phyloP scores from a whole-genome alignment of 2,888 invertebrate genomes.

The Caradrina clavipalpis region DNA sequence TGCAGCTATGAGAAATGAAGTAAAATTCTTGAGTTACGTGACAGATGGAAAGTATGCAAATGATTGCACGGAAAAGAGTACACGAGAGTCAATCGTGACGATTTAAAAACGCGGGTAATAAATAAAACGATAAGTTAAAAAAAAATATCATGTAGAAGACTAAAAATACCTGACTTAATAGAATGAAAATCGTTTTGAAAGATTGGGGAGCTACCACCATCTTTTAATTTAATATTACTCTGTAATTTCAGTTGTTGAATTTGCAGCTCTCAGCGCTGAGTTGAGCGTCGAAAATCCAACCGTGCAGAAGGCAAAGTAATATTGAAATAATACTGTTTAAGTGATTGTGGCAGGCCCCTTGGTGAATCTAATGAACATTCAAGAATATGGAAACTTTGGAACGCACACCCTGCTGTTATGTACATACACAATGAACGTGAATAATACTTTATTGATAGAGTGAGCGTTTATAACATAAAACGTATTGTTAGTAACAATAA shows the following conservation, averaged over 20 bases:
- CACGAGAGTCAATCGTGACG: too few species aligned
- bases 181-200: not conserved
- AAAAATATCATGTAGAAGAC: too few species aligned
- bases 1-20: not conserved
- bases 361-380: not conserved
- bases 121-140: not conserved
- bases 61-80: too few species aligned
- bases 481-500: slow-evolving; percentile 22
- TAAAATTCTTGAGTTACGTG: not conserved
- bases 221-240: too few species aligned
- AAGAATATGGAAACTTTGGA: not conserved
- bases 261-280: too few species aligned
- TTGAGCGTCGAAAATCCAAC: too few species aligned
- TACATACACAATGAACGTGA: not conserved
- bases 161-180: not conserved
- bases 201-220: not conserved
- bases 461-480: slow-evolving; percentile 1
- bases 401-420: not conserved
- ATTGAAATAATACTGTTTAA: too few species aligned
- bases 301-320: too few species aligned
- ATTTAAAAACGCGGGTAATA: not conserved
- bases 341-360: too few species aligned
- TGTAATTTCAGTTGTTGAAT: too few species aligned
- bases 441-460: slow-evolving; percentile 2
- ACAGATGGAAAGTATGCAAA: not conserved